These are phyloP conservation scores for Drosophila baimaii DNA, from an alignment of 1,140 invertebrate genomes.

Conservation along the genomic window DNA sequence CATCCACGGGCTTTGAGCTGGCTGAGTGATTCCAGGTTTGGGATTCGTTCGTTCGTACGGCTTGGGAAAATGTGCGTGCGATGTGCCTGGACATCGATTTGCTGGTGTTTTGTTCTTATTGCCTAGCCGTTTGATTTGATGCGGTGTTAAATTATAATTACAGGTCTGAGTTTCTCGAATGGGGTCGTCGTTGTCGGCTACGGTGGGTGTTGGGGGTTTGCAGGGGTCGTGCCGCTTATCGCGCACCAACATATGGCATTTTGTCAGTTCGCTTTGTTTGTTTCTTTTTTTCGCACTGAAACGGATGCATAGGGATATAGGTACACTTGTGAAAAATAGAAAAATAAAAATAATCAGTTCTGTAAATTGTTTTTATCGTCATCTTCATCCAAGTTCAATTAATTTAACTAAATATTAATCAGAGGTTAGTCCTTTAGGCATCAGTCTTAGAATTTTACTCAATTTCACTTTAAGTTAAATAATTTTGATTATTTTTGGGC, in stretches of 20 bases:
- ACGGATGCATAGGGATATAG: constrained; percentile 7
- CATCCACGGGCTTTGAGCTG: constrained; percentile 40
- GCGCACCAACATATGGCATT: constrained; percentile 78
- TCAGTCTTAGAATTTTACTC: not conserved
- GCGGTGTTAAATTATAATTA: constrained; percentile 75
- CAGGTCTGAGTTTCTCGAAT: constrained; percentile 59
- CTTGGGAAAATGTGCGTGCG: constrained; percentile 32
- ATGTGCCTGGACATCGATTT: constrained; percentile 52
- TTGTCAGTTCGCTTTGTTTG: constrained; percentile 64
- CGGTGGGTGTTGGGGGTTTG: not conserved
- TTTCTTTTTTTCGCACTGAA: constrained; percentile 44
- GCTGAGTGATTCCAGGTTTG: constrained; percentile 1
- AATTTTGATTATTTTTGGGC: constrained; percentile 4
- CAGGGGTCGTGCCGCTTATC: constrained; percentile 53
- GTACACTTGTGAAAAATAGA: constrained; percentile 8
- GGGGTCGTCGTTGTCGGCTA: constrained; percentile 10
- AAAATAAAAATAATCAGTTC: no score
- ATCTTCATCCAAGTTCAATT: not conserved
- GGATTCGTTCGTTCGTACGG: not conserved
- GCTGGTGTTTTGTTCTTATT: constrained; percentile 37
- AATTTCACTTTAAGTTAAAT: not conserved
- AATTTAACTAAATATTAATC: no score
- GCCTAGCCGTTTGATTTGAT: constrained; percentile 42
- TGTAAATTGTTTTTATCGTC: no score
- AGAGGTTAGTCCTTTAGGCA: not conserved